phyloP scores from a whole-genome alignment of 2,113 vertebrate species.

The Gambusia holbrooki region DNA sequence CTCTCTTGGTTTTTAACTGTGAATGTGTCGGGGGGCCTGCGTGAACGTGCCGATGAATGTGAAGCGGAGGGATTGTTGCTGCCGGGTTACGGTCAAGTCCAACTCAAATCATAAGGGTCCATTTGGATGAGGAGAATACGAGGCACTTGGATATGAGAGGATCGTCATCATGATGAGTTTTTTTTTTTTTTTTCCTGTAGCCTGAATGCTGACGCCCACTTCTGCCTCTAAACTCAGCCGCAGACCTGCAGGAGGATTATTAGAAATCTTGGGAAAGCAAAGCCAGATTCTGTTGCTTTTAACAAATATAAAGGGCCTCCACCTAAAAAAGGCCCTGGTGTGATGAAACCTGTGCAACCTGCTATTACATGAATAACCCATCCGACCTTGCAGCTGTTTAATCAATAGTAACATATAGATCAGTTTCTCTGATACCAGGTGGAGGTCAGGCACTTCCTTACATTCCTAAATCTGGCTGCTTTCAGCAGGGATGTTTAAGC shows the following conservation, averaged over 20 bases:
- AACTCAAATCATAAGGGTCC: constrained; percentile 6
- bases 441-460: neutral
- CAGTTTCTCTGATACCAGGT: neutral
- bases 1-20: constrained; percentile 13
- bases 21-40: constrained; percentile 5
- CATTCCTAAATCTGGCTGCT: neutral
- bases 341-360: neutral
- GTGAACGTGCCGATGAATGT: constrained; percentile 7
- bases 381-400: constrained; percentile 4
- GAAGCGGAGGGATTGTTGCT: neutral
- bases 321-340: constrained; percentile 4
- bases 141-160: constrained; percentile 17
- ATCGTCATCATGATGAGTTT: constrained; percentile 1
- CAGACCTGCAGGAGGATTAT: constrained; percentile 51
- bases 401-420: constrained; percentile 3
- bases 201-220: constrained; percentile 20
- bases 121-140: neutral
- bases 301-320: constrained; percentile 29
- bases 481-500: neutral
- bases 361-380: constrained; percentile 4
- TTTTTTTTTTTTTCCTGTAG: neutral
- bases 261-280: constrained; percentile 37
- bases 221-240: constrained; percentile 16
- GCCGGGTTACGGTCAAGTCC: constrained; percentile 6
- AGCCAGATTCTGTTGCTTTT: constrained; percentile 40